Evolutionary conservation across 2,797 vertebrate species (phyloP), one percentile per base, ranked within the genome.

Genomic region (Falco berigora): DNA sequence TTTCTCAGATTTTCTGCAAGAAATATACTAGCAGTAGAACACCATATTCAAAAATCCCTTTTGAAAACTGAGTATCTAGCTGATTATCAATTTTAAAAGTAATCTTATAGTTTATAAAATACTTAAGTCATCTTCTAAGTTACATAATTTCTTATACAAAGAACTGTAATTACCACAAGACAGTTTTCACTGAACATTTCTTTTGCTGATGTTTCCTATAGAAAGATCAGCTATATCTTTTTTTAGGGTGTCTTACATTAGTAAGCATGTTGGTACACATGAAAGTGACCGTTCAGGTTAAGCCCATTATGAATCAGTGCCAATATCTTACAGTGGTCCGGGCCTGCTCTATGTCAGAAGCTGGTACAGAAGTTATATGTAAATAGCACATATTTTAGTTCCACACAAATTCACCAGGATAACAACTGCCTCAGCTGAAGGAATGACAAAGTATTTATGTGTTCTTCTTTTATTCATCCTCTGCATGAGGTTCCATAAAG

Each of bases 91-190:
- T 79, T 92, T 89, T 64, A 79, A 38, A 93, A 93, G 84, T 81
- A 80, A 95, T 71, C 53, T 53, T 77, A 72, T 6, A 30, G 8
- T 71, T 89, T 87, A 85, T 80, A 86, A 83, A 89, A 89, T 74
- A 67, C 93, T 88, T 84, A 86, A 88, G 58, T 82, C 44, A 30
- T 90, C 74, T 76, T 92, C 67, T 88, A 94, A 93, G 92, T 91
- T 89, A 28, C 72, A 53, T n/a, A 71, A 86, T 91, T 85, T 92
- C 71, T 95, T 85, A 71, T 22, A 50, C 81, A 72, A 93, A 96
- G 84, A 74, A 89, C 23, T 21, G 47, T 7, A 61, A 92, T 87
- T 93, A 95, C 52, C 46, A 95, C 47, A 24, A 63, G 83, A 69
- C 42, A 34, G 63, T 75, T 73, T 87, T 86, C 75, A 66, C 49